phyloP scores from a whole-genome alignment of 2,888 invertebrate genomes.

The Trichogramma evanescens region DNA sequence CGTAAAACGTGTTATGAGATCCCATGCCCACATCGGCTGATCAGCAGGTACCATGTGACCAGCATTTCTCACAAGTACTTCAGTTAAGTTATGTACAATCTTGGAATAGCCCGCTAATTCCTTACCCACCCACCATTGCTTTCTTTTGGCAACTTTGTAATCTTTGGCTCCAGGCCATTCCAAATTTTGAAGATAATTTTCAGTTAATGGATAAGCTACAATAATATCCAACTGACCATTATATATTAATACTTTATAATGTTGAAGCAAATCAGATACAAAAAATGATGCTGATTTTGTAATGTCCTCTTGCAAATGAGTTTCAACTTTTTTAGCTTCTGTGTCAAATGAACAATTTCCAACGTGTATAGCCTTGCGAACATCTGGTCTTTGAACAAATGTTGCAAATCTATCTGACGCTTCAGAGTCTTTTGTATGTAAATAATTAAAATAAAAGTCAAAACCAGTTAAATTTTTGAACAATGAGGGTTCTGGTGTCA shows the following conservation, averaged over 20 bases:
- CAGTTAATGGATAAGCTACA: conserved; percentile 79
- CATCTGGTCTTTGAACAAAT: conserved; percentile 57
- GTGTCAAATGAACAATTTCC: conserved; percentile 69
- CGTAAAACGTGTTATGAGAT: conserved; percentile 45
- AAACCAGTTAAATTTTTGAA: conserved; percentile 73
- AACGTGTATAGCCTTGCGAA: conserved; percentile 75
- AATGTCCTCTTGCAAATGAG: conserved; percentile 65
- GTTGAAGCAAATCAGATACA: conserved; percentile 61
- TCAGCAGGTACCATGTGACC: conserved; percentile 51
- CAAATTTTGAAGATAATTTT: conserved; percentile 63
- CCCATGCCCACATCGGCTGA: conserved; percentile 49
- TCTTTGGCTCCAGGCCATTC: conserved; percentile 47
- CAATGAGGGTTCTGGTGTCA: conserved; percentile 54
- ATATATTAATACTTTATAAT: conserved; percentile 72
- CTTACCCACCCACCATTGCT: conserved; percentile 45
- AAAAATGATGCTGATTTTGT: conserved; percentile 74
- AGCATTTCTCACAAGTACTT: conserved; percentile 47
- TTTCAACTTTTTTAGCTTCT: conserved; percentile 59
- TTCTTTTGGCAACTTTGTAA: conserved; percentile 43
- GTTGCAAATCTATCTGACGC: conserved; percentile 52
- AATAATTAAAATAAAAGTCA: conserved; percentile 67
- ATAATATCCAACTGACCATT: conserved; percentile 89
- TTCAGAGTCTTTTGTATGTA: conserved; percentile 56
- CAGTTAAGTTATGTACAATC: conserved; percentile 42
- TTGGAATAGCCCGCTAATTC: conserved; percentile 48